phyloP scores from a whole-genome alignment of 1,140 invertebrate genomes.

The Tenebrio molitor region DNA sequence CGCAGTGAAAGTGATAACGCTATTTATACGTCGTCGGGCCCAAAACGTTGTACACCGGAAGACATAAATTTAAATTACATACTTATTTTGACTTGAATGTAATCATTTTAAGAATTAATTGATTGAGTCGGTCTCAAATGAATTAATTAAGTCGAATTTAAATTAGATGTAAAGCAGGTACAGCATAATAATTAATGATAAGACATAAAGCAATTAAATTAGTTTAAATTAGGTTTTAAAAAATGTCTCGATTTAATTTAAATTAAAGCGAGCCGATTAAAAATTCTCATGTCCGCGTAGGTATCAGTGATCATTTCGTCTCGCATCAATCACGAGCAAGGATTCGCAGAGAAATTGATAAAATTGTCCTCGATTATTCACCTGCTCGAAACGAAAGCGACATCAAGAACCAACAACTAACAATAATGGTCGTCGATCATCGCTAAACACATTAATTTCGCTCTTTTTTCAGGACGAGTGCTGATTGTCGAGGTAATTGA shows the following conservation, averaged over 20 bases:
- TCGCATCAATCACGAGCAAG: too few species aligned
- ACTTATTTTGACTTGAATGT: constrained; percentile 39
- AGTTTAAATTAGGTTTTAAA: constrained; percentile 34
- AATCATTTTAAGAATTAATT: constrained; percentile 40
- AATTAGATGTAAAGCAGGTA: constrained; percentile 35
- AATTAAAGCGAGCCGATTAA: constrained; percentile 28
- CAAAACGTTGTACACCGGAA: constrained; percentile 27
- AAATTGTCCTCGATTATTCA: constrained; percentile 1
- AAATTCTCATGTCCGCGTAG: constrained; percentile 4
- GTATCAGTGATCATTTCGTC: neutral
- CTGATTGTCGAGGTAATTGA: constrained; percentile 18
- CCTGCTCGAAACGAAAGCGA: constrained; percentile 3
- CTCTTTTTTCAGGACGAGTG: constrained; percentile 1
- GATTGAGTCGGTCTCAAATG: constrained; percentile 24
- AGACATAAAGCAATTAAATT: constrained; percentile 37
- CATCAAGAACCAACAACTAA: neutral
- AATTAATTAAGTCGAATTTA: constrained; percentile 35
- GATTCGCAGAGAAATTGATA: neutral
- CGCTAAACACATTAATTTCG: too few species aligned
- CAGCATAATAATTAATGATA: constrained; percentile 37
- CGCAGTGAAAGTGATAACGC: constrained; percentile 29
- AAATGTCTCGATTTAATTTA: constrained; percentile 39
- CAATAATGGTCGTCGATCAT: too few species aligned
- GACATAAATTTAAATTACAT: constrained; percentile 39
- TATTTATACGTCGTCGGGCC: constrained; percentile 5